Conservation (phyloP, 2,888 invertebrate species). For the Temnothorax ravouxi region DNA sequence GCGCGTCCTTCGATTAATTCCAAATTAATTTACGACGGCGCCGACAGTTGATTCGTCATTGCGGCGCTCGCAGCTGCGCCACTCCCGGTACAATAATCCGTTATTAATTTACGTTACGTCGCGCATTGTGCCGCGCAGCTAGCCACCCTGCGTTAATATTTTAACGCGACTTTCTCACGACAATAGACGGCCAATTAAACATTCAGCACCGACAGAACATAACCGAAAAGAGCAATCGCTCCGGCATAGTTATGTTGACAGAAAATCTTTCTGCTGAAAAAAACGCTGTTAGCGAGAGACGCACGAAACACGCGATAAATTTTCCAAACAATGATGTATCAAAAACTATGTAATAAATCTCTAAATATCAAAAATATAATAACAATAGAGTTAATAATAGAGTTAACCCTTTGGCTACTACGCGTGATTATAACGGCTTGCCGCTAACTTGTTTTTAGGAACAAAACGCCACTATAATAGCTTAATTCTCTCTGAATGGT, state of each 20-base stretch:
- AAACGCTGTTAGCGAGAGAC: neutral
- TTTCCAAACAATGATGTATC: neutral
- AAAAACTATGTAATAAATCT: neutral
- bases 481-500: too few relatives aligned
- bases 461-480: neutral
- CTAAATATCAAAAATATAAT: neutral
- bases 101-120: slow-evolving; percentile 29
- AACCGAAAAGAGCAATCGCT: neutral
- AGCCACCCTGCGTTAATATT: slow-evolving; percentile 34
- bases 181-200: slow-evolving; percentile 45
- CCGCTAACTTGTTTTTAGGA: neutral
- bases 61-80: slow-evolving; percentile 10
- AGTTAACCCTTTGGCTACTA: neutral
- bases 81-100: slow-evolving; percentile 38
- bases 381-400: neutral
- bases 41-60: slow-evolving; percentile 45
- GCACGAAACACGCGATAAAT: neutral
- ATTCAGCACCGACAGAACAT: slow-evolving; percentile 18
- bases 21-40: slow-evolving; percentile 49
- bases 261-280: slow-evolving; percentile 4
- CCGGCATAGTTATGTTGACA: neutral
- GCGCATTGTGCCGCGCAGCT: slow-evolving; percentile 27
- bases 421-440: neutral
- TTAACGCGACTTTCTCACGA: slow-evolving; percentile 42
- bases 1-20: slow-evolving; percentile 33